phyloP scores from a whole-genome alignment of 2,797 vertebrate genomes.

The Danio kyathit region DNA sequence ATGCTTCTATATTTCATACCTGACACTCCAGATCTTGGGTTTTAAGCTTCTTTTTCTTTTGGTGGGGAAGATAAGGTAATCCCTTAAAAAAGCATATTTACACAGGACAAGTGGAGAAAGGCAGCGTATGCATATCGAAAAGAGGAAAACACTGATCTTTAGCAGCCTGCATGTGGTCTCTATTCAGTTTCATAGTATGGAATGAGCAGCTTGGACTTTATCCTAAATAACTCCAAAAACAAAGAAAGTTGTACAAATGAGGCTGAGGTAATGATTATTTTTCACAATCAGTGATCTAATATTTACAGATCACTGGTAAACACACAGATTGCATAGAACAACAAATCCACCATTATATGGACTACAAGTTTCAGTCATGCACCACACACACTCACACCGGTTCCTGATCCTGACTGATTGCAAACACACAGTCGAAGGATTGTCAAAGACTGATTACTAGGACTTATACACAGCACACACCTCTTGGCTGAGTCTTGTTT shows the following conservation, averaged over 20 bases:
- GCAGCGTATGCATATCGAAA: neutral
- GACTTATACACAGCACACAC: no score
- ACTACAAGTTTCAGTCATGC: no score
- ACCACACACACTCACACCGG: no score
- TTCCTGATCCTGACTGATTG: no score
- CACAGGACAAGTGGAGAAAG: constrained; percentile 42
- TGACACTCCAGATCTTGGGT: constrained; percentile 34
- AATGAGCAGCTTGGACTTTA: neutral
- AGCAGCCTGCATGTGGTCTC: neutral
- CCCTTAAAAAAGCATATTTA: constrained; percentile 62
- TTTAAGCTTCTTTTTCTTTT: constrained; percentile 67
- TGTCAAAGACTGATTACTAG: no score
- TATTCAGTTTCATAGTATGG: neutral
- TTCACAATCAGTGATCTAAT: no score
- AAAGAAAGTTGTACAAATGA: neutral
- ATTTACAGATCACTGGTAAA: no score
- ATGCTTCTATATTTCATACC: constrained; percentile 10
- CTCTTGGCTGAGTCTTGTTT: no score
- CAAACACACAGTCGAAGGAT: no score
- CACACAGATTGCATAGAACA: no score
- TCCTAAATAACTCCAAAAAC: neutral
- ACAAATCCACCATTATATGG: no score
- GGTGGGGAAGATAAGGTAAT: constrained; percentile 63
- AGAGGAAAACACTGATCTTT: constrained; percentile 29
- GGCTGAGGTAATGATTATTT: neutral